phyloP scores from a whole-genome alignment of 2,797 vertebrate species.

The Pteronotus mesoamericanus region DNA sequence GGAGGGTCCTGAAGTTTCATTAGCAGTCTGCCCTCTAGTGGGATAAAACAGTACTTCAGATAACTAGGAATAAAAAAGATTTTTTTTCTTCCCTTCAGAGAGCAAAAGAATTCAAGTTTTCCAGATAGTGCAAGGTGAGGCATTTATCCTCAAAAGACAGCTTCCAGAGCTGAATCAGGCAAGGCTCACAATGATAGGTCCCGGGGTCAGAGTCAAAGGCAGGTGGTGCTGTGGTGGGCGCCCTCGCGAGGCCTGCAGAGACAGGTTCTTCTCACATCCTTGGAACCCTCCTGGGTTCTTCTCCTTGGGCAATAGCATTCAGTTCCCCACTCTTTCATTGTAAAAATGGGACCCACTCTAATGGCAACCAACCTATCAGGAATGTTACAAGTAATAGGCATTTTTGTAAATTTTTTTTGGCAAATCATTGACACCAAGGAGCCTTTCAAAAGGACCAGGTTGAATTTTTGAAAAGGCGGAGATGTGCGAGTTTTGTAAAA shows the following conservation, averaged over 20 bases:
- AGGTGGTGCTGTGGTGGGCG: neutral
- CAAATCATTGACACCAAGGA: conserved; percentile 73
- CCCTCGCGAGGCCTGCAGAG: neutral
- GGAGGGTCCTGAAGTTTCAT: conserved; percentile 44
- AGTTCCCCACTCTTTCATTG: conserved; percentile 63
- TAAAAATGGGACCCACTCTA: conserved; percentile 75
- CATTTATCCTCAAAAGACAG: conserved; percentile 26
- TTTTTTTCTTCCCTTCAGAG: neutral
- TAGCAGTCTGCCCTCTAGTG: conserved; percentile 80
- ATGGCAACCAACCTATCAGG: conserved; percentile 54
- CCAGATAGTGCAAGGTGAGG: conserved; percentile 70
- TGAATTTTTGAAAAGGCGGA: conserved; percentile 73
- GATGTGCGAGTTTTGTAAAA: conserved; percentile 71
- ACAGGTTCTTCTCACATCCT: neutral
- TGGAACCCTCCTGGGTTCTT: neutral
- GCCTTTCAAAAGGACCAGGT: conserved; percentile 26
- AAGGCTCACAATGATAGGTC: neutral
- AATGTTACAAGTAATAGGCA: conserved; percentile 75
- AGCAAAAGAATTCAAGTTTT: conserved; percentile 75
- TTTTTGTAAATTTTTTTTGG: conserved; percentile 68
- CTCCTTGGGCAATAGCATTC: conserved; percentile 25
- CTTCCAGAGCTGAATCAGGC: neutral
- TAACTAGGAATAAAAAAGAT: neutral
- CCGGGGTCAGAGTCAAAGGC: neutral
- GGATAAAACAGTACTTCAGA: conserved; percentile 46